Evolutionary conservation across 2,797 vertebrate species (phyloP), one percentile per base, ranked within the genome.

Genomic region (Saxicola maurus): DNA sequence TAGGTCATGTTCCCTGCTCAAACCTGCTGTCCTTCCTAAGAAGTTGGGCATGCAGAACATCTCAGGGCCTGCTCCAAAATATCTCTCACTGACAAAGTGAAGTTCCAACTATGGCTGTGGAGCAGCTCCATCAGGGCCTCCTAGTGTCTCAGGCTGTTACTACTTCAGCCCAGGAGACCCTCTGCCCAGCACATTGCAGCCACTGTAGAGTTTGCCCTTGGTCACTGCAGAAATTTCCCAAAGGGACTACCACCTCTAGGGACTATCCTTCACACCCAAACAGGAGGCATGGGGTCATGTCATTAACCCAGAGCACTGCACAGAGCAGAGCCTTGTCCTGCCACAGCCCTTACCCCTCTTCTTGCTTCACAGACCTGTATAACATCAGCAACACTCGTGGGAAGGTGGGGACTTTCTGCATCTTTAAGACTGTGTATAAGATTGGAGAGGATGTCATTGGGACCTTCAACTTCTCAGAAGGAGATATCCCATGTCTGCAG

Each of bases 391-490:
- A 99, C 56, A 92, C 98, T 69, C 98, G 98, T 17, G 99, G 99
- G 37, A 99, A 99, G 91, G 99, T 99, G 86, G 99, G 98, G 17
- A 99, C 98, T 3, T 99, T 99, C 96, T 98, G 99, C 96, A 99
- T 99, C 96, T 99, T 99, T 96, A 99, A 99, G 96, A 99, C 97
- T 0, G 97, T 99, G 10, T 99, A 99, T 97, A 98, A 99, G 96
- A 98, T 99, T 0, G 99, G 99, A 25, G 99, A 99, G 87, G 99
- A 99, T 24, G 98, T 99, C 79, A 96, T 99, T 11, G 99, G 99
- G 73, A 99, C 98, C 3, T 99, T 99, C 86, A 98, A 97, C 94
- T 99, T 99, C 94, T 99, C 98, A 1, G 99, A 99, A 80, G 99
- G 99, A 49, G 98, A 99, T 57, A 98, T 99, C 75, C 98, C 98